Base-by-base conservation (phyloP, 2,113 vertebrate genomes). In the Vicugna pacos region DNA sequence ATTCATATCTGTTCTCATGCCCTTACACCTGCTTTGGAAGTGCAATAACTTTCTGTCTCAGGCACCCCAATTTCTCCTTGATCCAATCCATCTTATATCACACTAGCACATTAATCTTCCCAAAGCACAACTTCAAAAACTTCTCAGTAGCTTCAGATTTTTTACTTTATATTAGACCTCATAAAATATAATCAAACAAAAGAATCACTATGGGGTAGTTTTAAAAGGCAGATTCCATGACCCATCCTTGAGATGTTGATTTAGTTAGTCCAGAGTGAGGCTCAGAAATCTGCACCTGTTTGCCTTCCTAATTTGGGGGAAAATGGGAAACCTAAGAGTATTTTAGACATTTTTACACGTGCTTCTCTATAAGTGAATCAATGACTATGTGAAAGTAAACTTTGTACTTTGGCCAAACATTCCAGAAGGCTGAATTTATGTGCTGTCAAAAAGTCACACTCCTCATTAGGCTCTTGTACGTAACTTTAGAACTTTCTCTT, bases 11-110 rank as follows among this genome's bases (percentile, higher is more conserved):
- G 19, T 64, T 26, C 56, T 88, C 20, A 22, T 82, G 46, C 10
- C 54, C 32, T 81, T 64, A 94, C 3, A 96, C 62, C 80, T 91
- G 8, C 60, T 76, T 64, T 76, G 84, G 54, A 92, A 88, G 22
- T 42, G 2, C 30, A 92, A 9, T 94, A 93, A 65, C 24, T 94
- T 96, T 96, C 56, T 91, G 17, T 72, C 56, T 69, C 75, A 85
- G 20, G 13, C 17, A 1, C 42, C 65, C 48, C 12, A 54, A 10
- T 60, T 88, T 95, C 35, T 86, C 67, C 5, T 73, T 64, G 11
- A 86, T 91, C 26, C 60, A 94, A 65, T 42, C 52, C 32, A 80
- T 89, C 42, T 93, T 72, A 3, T 22, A 56, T 13, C 75, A 58
- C 14, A 14, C 10, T 48, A 65, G 10, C 5, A 70, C 0, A 14